Evolutionary conservation across 2,797 vertebrate genomes (phyloP).

Genomic region (Acanthurus tractus): DNA sequence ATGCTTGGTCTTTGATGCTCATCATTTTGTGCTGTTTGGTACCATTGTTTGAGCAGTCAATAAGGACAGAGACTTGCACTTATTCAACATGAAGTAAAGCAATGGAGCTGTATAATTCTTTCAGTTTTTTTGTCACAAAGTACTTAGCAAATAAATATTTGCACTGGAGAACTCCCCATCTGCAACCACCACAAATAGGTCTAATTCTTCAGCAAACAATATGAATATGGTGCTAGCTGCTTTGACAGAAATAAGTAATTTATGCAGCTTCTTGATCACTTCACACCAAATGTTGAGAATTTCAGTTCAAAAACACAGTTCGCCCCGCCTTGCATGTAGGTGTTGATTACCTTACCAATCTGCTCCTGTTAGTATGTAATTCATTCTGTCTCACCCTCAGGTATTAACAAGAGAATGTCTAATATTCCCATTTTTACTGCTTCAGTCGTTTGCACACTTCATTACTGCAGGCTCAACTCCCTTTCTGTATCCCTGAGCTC

Average conservation of each 20-base stretch:
- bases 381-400: constrained; percentile 43
- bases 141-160: too few species aligned
- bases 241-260: constrained; percentile 14
- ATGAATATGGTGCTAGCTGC: neutral
- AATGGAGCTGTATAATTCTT: too few species aligned
- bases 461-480: constrained; percentile 28
- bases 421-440: constrained; percentile 47
- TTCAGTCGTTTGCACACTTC: constrained; percentile 28
- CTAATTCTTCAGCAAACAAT: neutral
- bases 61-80: too few species aligned
- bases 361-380: constrained; percentile 41
- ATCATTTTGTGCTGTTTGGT: too few species aligned
- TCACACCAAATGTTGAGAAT: constrained; percentile 37
- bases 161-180: too few species aligned
- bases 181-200: too few species aligned
- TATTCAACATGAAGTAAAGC: too few species aligned
- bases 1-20: too few species aligned
- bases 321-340: constrained; percentile 28
- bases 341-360: constrained; percentile 63
- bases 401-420: constrained; percentile 47
- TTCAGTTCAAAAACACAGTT: constrained; percentile 20
- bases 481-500: constrained; percentile 27
- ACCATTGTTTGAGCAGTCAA: too few species aligned
- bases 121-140: too few species aligned
- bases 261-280: constrained; percentile 29